A percentile compares a stretch with the other conserved stretches of the same genome.
These are phyloP conservation scores for Callocephalon fimbriatum DNA, from an alignment of 2,113 vertebrate genomes.

Conservation along the genomic window DNA sequence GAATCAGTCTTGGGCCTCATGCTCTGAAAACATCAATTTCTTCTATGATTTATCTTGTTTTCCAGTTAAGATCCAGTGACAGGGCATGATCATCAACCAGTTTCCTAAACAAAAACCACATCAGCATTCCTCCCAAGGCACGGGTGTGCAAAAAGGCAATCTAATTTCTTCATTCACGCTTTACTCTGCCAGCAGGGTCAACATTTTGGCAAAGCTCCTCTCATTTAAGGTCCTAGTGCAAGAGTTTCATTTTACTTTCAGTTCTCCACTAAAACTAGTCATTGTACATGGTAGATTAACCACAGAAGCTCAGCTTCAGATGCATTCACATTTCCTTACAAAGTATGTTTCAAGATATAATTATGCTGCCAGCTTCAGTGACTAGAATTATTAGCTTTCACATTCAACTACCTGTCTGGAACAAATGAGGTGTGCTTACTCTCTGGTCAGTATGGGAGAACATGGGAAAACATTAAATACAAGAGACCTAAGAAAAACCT, in stretches of 20 bases:
- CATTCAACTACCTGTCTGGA: not conserved
- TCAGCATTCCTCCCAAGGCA: not conserved
- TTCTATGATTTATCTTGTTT: not conserved
- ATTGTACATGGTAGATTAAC: constrained; percentile 16
- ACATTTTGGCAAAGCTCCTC: not conserved
- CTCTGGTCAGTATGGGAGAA: not conserved
- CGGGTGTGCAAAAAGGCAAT: not conserved
- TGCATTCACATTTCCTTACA: constrained; percentile 19
- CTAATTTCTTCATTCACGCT: not conserved
- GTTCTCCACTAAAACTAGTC: constrained; percentile 55
- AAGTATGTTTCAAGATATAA: constrained; percentile 46
- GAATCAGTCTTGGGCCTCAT: not conserved
- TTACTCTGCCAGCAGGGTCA: not conserved
- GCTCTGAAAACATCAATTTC: not conserved
- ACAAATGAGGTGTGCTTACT: constrained; percentile 25
- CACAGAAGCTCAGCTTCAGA: constrained; percentile 14
- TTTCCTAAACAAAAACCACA: not conserved
- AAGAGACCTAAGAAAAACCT: not conserved
- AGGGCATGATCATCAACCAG: not conserved
- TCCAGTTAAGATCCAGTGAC: not conserved
- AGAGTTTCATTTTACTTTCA: constrained; percentile 29
- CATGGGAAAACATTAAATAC: not conserved
- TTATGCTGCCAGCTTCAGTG: not conserved
- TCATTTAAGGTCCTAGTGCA: not conserved
- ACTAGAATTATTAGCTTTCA: constrained; percentile 22